Percentiles rank a stretch among this genome's conserved stretches.
Conservation (phyloP, 2,888 invertebrate genomes). For the Leptarthrus brevirostris region DNA sequence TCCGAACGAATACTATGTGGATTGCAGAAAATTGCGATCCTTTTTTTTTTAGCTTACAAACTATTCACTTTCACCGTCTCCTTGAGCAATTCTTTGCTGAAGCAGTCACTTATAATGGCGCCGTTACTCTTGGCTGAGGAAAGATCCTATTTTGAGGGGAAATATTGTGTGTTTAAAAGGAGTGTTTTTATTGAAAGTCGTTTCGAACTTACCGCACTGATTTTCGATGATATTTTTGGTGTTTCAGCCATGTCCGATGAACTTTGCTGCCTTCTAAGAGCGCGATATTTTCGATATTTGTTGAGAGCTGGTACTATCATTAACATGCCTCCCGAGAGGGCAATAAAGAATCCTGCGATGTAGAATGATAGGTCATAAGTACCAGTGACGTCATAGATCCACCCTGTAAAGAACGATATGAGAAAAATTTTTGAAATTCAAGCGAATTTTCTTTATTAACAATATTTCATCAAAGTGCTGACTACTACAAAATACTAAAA, state of each 20-base stretch:
- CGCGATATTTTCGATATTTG: constrained; percentile 61
- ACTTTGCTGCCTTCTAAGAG: constrained; percentile 47
- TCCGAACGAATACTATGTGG: constrained; percentile 22
- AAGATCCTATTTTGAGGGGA: background rate
- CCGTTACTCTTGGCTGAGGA: constrained; percentile 47
- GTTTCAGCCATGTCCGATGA: constrained; percentile 50
- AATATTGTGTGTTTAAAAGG: constrained; percentile 10
- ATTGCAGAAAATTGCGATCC: constrained; percentile 23
- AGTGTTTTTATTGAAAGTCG: too few species aligned
- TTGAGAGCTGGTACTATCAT: constrained; percentile 55
- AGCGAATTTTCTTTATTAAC: too few species aligned
- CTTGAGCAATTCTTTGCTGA: constrained; percentile 49
- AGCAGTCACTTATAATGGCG: constrained; percentile 51
- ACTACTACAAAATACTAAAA: too few species aligned
- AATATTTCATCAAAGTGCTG: too few species aligned
- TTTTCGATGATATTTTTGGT: constrained; percentile 48
- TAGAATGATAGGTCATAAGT: constrained; percentile 85
- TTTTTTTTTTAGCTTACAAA: constrained; percentile 46
- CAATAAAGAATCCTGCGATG: constrained; percentile 82
- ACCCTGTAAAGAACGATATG: constrained; percentile 71
- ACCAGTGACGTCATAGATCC: constrained; percentile 82
- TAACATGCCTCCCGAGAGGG: constrained; percentile 55
- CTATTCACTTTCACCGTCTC: constrained; percentile 52
- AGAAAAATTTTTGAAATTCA: too few species aligned
- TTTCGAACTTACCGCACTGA: constrained; percentile 28